These are phyloP conservation scores for Anthopleura sola DNA, from an alignment of 64 coral and sea anemone genomes.

Conservation along the genomic window DNA sequence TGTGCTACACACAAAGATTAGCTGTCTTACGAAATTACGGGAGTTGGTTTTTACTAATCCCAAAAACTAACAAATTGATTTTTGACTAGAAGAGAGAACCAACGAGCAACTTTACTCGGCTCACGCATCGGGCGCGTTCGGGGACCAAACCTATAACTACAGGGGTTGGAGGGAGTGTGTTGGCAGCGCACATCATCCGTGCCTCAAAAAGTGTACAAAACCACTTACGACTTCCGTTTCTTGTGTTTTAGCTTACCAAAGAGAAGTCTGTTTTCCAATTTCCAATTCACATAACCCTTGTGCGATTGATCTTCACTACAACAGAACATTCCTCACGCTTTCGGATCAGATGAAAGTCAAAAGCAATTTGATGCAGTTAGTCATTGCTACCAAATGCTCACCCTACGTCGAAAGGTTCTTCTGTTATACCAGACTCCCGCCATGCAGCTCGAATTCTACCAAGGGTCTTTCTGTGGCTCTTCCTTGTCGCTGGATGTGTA, in stretches of 20 bases:
- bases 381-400: slow-evolving; percentile 30
- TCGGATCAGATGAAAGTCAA: slow-evolving; percentile 8
- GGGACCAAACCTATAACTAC: too few species aligned
- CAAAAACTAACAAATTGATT: too few species aligned
- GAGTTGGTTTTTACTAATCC: too few species aligned
- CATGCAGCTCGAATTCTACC: slow-evolving; percentile 29
- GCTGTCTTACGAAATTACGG: too few species aligned
- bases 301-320: slow-evolving; percentile 36
- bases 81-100: too few species aligned
- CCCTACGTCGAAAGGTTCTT: slow-evolving; percentile 45
- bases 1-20: too few species aligned
- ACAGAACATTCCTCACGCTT: slow-evolving; percentile 42
- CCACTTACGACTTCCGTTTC: neutral
- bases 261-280: slow-evolving; percentile 32
- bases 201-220: neutral
- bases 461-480: slow-evolving; percentile 38
- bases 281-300: slow-evolving; percentile 14
- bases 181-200: too few species aligned
- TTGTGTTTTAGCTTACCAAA: slow-evolving; percentile 26
- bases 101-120: too few species aligned
- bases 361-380: neutral
- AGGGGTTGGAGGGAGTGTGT: too few species aligned
- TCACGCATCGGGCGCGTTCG: too few species aligned
- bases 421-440: slow-evolving; percentile 46
- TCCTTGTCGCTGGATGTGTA: slow-evolving; percentile 60